phyloP scores from a whole-genome alignment of 2,888 invertebrate genomes.

The Euphydryas editha region DNA sequence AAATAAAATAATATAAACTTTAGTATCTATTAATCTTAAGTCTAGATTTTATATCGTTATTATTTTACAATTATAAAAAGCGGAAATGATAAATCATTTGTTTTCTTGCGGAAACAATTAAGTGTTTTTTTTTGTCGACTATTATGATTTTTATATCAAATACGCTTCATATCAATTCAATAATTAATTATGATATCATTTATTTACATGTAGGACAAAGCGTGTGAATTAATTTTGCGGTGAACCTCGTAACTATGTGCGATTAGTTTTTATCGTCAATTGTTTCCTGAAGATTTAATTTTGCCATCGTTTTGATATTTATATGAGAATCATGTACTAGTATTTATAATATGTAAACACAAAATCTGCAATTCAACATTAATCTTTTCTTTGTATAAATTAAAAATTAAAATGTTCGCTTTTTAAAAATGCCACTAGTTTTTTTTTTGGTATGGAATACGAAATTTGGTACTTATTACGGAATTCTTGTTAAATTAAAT shows the following conservation, averaged over 20 bases:
- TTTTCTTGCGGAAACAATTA: conserved; percentile 5
- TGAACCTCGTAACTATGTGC: neutral
- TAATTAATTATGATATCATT: neutral
- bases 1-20: too few relatives aligned
- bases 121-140: conserved; percentile 1
- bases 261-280: neutral
- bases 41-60: neutral
- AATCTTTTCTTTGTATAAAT: neutral
- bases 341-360: neutral
- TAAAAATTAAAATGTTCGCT: neutral
- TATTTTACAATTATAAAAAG: neutral
- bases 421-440: neutral
- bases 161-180: too few relatives aligned
- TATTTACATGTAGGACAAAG: neutral
- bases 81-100: conserved; percentile 5
- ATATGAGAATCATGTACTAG: too few relatives aligned
- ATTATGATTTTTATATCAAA: neutral
- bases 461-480: neutral
- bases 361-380: neutral
- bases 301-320: neutral
- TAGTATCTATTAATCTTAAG: too few relatives aligned
- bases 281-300: conserved; percentile 3
- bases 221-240: conserved; percentile 9
- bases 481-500: neutral
- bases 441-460: neutral